Percentiles rank a stretch among this genome's conserved stretches.
phyloP scores from a whole-genome alignment of 1,140 invertebrate species.

The Drosophila virilis region DNA sequence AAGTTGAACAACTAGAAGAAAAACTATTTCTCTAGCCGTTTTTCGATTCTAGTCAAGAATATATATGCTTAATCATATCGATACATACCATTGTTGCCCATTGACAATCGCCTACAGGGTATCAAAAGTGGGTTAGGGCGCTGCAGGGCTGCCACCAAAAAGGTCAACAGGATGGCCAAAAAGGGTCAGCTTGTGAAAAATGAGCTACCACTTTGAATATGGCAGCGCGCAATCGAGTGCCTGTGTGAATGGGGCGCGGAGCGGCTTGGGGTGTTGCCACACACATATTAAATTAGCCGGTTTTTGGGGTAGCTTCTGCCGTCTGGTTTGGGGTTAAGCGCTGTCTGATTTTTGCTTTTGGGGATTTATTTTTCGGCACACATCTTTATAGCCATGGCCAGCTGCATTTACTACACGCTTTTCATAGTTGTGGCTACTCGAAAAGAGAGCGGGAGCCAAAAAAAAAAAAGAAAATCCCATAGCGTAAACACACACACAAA shows the following conservation, averaged over 20 bases:
- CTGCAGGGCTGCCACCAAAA: slow-evolving; percentile 35
- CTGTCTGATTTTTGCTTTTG: slow-evolving; percentile 30
- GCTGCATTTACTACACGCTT: slow-evolving; percentile 26
- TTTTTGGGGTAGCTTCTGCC: slow-evolving; percentile 26
- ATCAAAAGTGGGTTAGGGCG: not conserved
- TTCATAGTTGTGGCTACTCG: slow-evolving; percentile 46
- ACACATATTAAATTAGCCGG: slow-evolving; percentile 69
- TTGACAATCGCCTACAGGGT: not conserved
- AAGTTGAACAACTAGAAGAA: too few relatives aligned
- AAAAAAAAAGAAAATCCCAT: slow-evolving; percentile 9
- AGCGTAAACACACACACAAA: slow-evolving; percentile 19
- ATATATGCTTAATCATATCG: not conserved
- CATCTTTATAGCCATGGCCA: slow-evolving; percentile 30
- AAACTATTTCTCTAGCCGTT: not conserved
- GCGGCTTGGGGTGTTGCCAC: slow-evolving; percentile 18
- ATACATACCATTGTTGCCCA: not conserved
- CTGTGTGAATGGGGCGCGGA: not conserved
- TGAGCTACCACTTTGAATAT: slow-evolving; percentile 59
- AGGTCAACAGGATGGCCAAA: slow-evolving; percentile 51
- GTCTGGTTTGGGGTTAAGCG: slow-evolving; percentile 32
- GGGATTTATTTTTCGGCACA: slow-evolving; percentile 45
- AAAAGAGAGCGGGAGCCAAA: not conserved
- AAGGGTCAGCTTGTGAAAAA: slow-evolving; percentile 70
- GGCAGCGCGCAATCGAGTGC: slow-evolving; percentile 15
- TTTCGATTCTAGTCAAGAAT: not conserved